phyloP scores from a whole-genome alignment of 2,888 invertebrate species.

The Trachelus tabidus region DNA sequence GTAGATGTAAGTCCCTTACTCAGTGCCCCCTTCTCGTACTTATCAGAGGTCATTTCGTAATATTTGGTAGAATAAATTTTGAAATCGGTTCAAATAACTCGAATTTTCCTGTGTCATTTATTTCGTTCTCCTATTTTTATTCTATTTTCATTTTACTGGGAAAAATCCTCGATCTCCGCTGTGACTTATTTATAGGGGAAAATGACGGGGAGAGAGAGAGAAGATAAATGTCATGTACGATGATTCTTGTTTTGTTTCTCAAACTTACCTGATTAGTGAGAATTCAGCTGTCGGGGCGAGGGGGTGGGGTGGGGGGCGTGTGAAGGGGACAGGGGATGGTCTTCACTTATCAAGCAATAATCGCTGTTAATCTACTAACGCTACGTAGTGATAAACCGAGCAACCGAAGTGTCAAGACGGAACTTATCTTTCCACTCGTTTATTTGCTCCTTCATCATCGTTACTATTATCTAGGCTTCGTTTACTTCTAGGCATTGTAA shows the following conservation, averaged over 20 bases:
- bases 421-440: neutral
- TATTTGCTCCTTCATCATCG: neutral
- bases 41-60: neutral
- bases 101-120: neutral
- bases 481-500: neutral
- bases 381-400: slow-evolving; percentile 17
- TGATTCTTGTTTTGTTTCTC: neutral
- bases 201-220: neutral
- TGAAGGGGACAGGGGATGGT: neutral
- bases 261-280: neutral
- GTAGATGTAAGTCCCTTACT: neutral
- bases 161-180: neutral
- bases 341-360: slow-evolving; percentile 18
- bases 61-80: neutral
- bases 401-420: neutral
- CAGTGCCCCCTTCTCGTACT: neutral
- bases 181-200: neutral
- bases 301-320: neutral
- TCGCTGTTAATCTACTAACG: slow-evolving; percentile 22
- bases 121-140: neutral
- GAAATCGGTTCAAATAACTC: neutral
- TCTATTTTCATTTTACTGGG: neutral
- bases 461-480: neutral
- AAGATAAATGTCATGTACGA: neutral
- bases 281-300: neutral